Evolutionary conservation across 2,113 vertebrate genomes (phyloP), one percentile per base, ranked within the genome.

Genomic region (Nanorana parkeri): DNA sequence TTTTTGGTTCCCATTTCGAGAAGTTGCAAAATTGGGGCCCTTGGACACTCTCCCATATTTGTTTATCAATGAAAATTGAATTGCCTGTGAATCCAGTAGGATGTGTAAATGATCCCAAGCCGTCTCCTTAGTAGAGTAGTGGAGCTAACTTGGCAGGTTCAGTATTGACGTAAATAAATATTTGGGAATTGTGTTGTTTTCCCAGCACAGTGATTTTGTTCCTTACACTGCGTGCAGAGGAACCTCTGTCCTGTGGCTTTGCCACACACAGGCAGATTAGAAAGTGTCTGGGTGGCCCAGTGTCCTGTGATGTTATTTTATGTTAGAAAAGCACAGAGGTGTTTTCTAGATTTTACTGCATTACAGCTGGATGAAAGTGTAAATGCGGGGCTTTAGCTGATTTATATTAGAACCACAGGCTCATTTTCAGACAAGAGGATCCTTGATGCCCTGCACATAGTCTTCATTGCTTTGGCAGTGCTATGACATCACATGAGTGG

Each of bases 241-340:
- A n/a, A 56, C 26, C 29, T 56, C 28, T 67, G 11, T 21, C 58
- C 72, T 83, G 80, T 47, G 71, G 80, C 72, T 75, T 76, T 76
- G 32, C 71, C 80, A 76, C 80, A 83, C 80, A 67, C 65, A 47
- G 41, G 68, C 68, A 32, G 63, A 68, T 28, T 60, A 36, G 63
- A 54, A 75, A 76, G 52, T 51, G 24, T 67, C 63, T 83, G 80
- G 71, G 80, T 83, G 80, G 80, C 78, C 77, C 17, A 11, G n/a
- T 58, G 26, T 68, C 58, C 68, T 20, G 24, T 81, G 69, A 75
- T 63, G 63, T 65, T 41, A 54, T 28, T 47, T 8, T 13, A n/a
- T 68, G 28, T 19, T 68, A 64, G 71, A 76, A 76, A 26, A 47
- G 13, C 29, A 58, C 52, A 41, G 64, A 60, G 80, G 63, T 75